Evolutionary conservation across 2,888 invertebrate species (phyloP).

Genomic region (Taphrorychus bicolor): DNA sequence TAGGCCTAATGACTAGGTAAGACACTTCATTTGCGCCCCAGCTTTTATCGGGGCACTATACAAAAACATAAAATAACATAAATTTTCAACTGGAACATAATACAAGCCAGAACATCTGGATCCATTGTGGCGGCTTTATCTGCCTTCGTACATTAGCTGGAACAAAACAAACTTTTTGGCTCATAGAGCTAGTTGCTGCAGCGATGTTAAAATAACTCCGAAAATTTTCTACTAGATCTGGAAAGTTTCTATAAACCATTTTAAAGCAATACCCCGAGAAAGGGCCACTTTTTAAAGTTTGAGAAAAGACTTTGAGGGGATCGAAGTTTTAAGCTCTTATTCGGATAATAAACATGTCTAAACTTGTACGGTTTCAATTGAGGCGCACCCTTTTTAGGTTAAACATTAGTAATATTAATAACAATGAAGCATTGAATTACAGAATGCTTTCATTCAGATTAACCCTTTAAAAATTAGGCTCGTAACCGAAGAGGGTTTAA

Average conservation of each 20-base stretch:
- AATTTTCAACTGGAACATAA: not conserved
- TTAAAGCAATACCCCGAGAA: slow-evolving; percentile 22
- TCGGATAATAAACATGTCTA: slow-evolving; percentile 13
- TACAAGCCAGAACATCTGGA: not conserved
- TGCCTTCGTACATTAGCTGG: not conserved
- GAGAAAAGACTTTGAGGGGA: slow-evolving; percentile 16
- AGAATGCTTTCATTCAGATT: not conserved
- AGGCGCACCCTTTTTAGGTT: too few species aligned
- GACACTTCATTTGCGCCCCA: not conserved
- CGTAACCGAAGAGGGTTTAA: not conserved
- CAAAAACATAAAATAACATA: not conserved
- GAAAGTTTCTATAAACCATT: slow-evolving; percentile 19
- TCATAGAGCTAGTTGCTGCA: slow-evolving; percentile 1
- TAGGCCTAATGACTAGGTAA: not conserved
- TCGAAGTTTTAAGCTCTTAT: slow-evolving; percentile 19
- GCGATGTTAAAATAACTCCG: slow-evolving; percentile 14
- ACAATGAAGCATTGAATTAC: too few species aligned
- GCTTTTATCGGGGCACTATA: not conserved
- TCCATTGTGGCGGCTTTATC: not conserved
- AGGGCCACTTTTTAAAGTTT: slow-evolving; percentile 21
- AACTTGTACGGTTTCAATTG: not conserved
- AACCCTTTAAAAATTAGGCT: not conserved
- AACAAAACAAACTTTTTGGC: slow-evolving; percentile 1
- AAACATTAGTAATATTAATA: too few species aligned
- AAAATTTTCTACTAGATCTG: slow-evolving; percentile 17